These are phyloP conservation scores for Pseudochaenichthys georgianus DNA, from an alignment of 2,797 vertebrate species.

Conservation along the genomic window DNA sequence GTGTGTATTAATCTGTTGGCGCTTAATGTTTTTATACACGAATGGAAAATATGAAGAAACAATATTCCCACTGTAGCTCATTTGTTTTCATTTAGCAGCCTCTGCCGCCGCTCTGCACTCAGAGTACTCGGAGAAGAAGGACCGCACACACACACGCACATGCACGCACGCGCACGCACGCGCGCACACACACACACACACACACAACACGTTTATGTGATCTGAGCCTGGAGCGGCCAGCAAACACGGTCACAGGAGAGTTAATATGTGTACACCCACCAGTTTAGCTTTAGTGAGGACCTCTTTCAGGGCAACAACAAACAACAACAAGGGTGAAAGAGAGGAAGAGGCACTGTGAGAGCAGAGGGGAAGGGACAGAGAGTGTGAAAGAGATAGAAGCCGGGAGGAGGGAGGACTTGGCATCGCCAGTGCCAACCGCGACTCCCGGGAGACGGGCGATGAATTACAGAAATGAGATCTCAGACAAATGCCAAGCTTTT, in stretches of 20 bases:
- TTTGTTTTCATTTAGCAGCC: conserved; percentile 47
- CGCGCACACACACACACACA: too few relatives aligned
- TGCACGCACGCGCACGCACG: neutral
- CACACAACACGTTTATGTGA: conserved; percentile 44
- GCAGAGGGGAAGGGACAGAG: conserved; percentile 30
- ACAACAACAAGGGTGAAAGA: conserved; percentile 48
- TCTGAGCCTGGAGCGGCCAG: conserved; percentile 50
- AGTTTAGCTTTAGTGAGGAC: conserved; percentile 65
- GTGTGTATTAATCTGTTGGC: conserved; percentile 48
- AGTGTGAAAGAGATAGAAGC: conserved; percentile 49
- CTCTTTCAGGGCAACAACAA: conserved; percentile 68
- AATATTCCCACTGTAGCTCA: conserved; percentile 20
- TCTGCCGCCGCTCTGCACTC: conserved; percentile 18
- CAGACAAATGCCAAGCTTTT: conserved; percentile 85
- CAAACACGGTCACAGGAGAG: conserved; percentile 54
- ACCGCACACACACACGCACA: conserved; percentile 16
- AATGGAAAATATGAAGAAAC: conserved; percentile 46
- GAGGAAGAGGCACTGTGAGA: conserved; percentile 40
- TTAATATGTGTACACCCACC: conserved; percentile 69
- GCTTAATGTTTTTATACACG: conserved; percentile 36
- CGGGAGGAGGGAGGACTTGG: conserved; percentile 63
- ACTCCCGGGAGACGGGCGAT: conserved; percentile 83
- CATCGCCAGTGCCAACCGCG: conserved; percentile 77
- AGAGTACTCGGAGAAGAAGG: conserved; percentile 29
- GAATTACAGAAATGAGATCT: conserved; percentile 88